These are phyloP conservation scores for Caenorhabditis briggsae DNA, from an alignment of 1,140 invertebrate genomes.

Conservation along the genomic window DNA sequence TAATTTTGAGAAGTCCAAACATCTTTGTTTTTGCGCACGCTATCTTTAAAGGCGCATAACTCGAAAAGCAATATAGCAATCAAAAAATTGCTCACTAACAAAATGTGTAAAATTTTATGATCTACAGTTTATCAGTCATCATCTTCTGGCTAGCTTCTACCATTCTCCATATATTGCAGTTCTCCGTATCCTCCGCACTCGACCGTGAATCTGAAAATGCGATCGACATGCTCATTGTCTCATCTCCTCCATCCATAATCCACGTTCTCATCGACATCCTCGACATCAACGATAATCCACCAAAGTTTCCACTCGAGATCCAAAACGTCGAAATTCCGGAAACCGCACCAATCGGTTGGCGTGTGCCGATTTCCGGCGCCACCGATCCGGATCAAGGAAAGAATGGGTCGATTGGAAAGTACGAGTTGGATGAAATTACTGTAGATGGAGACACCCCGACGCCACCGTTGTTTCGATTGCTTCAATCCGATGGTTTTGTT, in stretches of 20 bases:
- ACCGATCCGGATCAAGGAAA: slow-evolving; percentile 24
- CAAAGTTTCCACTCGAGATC: slow-evolving; percentile 6
- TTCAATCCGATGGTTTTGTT: background rate
- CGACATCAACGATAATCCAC: slow-evolving; percentile 49
- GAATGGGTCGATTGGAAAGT: slow-evolving; percentile 47
- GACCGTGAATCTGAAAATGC: slow-evolving; percentile 41
- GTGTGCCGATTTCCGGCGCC: slow-evolving; percentile 15
- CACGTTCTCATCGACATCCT: slow-evolving; percentile 27
- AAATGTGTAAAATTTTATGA: too few species aligned
- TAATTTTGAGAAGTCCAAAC: too few species aligned
- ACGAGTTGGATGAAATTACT: background rate
- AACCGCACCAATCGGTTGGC: slow-evolving; percentile 26
- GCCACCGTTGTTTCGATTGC: background rate
- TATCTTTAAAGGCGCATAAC: too few species aligned
- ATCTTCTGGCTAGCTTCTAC: too few species aligned
- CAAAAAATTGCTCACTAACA: too few species aligned
- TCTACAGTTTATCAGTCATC: too few species aligned
- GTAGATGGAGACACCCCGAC: background rate
- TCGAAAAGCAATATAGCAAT: too few species aligned
- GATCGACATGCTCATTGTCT: slow-evolving; percentile 21
- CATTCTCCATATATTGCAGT: too few species aligned
- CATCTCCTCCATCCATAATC: slow-evolving; percentile 34
- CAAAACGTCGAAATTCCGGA: slow-evolving; percentile 43
- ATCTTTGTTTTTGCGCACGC: too few species aligned
- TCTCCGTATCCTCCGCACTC: background rate